Base-by-base conservation (phyloP, 2,888 invertebrate genomes). In the Plusia festucae region DNA sequence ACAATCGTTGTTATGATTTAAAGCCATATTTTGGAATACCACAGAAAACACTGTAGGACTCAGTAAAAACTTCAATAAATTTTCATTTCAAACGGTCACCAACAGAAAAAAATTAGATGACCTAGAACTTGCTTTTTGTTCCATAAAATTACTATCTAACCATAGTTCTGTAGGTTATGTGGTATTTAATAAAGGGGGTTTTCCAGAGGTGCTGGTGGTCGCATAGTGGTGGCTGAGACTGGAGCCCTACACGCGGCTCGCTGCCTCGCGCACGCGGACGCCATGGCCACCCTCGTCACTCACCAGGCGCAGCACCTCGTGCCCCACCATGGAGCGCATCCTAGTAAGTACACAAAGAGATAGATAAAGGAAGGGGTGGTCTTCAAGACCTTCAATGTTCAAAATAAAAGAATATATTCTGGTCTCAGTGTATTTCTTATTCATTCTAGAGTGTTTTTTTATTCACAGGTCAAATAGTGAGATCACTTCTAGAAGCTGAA, bases 401-500 rank as follows among this genome's bases (percentile, higher is more conserved):
- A 8, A 8, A 7, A 30, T 24, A n/a, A n/a, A n/a, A n/a, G n/a
- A n/a, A n/a, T n/a, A n/a, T n/a, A n/a, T n/a, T n/a, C n/a, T n/a
- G n/a, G n/a, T n/a, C n/a, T n/a, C n/a, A n/a, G n/a, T n/a, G n/a
- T n/a, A n/a, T n/a, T n/a, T 13, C 34, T 52, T 52, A 4, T 24
- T 51, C 15, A 52, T 20, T 20, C 2, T 22, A 13, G n/a, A 13
- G 6, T 9, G 15, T 15, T 15, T 57, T 53, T 24, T 66, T 62
- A 18, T 70, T 90, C 53, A 87, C 95, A 90, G 96, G 96, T 82
- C 96, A 96, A 78, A 96, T 96, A 56, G 92, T 98, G 52, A 96
- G 98, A 65, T 96, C 97, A 53, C 91, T 99, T 5, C 95, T 98
- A n/a, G 97, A 97, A 89, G 96, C 97, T 0, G 98, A 99, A 85